Percentiles rank a stretch among this genome's conserved stretches.
Evolutionary conservation across 2,113 vertebrate species (phyloP).

Genomic region (Gracilinanus agilis): DNA sequence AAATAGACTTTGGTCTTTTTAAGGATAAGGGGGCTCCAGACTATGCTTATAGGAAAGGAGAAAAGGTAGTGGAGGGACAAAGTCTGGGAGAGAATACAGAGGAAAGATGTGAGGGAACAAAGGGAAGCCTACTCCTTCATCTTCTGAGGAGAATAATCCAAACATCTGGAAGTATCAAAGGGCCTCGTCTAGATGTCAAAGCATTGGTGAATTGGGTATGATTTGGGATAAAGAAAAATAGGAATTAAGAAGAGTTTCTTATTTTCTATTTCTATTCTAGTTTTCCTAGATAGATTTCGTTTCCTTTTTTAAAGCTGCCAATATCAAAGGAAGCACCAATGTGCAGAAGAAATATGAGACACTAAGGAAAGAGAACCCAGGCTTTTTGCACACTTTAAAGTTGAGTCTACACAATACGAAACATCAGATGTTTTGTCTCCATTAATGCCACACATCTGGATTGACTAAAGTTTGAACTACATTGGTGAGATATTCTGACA

Average conservation of each 20-base stretch:
- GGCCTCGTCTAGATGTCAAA: not conserved
- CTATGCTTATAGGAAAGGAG: not conserved
- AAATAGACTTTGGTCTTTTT: not conserved
- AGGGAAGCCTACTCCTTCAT: not conserved
- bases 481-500: constrained; percentile 45
- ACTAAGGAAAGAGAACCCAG: constrained; percentile 61
- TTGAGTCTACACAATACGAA: constrained; percentile 63
- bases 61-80: not conserved
- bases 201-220: not conserved
- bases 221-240: constrained; percentile 16
- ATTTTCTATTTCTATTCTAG: constrained; percentile 35
- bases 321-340: not conserved
- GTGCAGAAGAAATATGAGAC: constrained; percentile 36
- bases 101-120: not conserved
- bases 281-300: constrained; percentile 5
- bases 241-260: not conserved
- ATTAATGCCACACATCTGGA: constrained; percentile 75
- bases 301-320: constrained; percentile 47
- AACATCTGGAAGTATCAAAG: not conserved
- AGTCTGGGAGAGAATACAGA: not conserved
- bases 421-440: constrained; percentile 78
- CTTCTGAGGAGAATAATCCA: not conserved
- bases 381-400: constrained; percentile 69
- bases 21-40: not conserved
- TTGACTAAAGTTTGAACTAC: constrained; percentile 61